Conservation (phyloP, 2,888 invertebrate genomes). For the Allacma fusca region DNA sequence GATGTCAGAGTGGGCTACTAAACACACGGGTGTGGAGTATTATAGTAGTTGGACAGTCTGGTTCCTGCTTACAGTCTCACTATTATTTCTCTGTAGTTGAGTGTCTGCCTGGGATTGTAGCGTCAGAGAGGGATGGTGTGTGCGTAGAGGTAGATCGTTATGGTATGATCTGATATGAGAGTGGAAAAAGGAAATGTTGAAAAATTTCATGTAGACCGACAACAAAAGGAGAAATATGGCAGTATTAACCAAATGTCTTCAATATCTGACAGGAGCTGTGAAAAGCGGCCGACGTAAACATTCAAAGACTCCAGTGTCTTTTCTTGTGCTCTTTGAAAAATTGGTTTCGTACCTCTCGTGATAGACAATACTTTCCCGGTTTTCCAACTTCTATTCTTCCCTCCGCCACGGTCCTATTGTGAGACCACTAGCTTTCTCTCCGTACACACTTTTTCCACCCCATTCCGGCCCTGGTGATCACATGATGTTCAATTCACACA, state of each 20-base stretch:
- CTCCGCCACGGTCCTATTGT: neutral
- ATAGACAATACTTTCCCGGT: constrained; percentile 32
- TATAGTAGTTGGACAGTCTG: no score
- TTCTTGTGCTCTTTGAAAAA: constrained; percentile 37
- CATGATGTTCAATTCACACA: constrained; percentile 14
- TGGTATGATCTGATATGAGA: constrained; percentile 24
- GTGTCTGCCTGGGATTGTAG: no score
- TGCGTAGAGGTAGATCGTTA: no score
- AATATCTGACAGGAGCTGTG: constrained; percentile 51
- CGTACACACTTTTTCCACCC: neutral
- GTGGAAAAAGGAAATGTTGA: constrained; percentile 45
- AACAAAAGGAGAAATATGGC: constrained; percentile 55
- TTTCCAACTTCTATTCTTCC: constrained; percentile 2
- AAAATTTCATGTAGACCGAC: constrained; percentile 50
- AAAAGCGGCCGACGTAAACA: constrained; percentile 41
- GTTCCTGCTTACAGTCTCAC: no score
- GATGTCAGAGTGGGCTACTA: no score
- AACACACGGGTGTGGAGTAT: no score
- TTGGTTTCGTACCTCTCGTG: constrained; percentile 35
- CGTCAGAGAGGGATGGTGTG: no score
- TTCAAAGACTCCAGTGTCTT: constrained; percentile 40
- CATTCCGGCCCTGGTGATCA: neutral
- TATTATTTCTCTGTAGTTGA: no score
- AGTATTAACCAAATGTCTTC: constrained; percentile 55
- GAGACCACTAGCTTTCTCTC: neutral